Percentiles rank a stretch among this genome's conserved stretches.
These are phyloP conservation scores for Triplophysa siluroides DNA, from an alignment of 2,113 vertebrate genomes.

Conservation along the genomic window DNA sequence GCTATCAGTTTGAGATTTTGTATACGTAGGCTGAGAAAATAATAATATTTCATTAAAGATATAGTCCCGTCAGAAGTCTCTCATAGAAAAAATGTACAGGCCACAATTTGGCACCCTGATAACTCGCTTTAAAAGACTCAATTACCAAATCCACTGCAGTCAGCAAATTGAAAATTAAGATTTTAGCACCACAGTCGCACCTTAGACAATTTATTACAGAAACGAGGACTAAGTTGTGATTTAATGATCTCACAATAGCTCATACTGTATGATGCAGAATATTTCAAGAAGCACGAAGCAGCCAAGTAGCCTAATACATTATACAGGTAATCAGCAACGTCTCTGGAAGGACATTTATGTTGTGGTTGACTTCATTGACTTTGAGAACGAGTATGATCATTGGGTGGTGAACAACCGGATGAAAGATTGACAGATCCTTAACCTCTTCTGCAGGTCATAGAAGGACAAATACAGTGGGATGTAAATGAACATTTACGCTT, in stretches of 20 bases:
- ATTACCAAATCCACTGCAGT: constrained; percentile 25
- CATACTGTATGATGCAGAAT: not conserved
- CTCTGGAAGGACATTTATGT: not conserved
- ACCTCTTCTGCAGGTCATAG: not conserved
- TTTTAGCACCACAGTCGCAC: constrained; percentile 7
- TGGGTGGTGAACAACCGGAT: not conserved
- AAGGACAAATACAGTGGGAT: not conserved
- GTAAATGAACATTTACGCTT: not conserved
- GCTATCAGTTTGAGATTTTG: not conserved
- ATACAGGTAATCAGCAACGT: not conserved
- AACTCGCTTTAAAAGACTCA: constrained; percentile 25
- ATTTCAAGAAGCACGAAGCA: not conserved
- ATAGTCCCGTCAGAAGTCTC: constrained; percentile 11
- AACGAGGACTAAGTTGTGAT: not conserved
- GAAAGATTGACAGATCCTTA: not conserved
- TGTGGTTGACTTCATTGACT: not conserved
- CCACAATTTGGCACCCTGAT: not conserved
- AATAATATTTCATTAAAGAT: not conserved
- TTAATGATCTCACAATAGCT: not conserved
- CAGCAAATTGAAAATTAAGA: constrained; percentile 28
- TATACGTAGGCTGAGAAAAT: constrained; percentile 6
- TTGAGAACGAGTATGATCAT: not conserved
- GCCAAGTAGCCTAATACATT: not conserved
- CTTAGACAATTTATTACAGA: constrained; percentile 3
- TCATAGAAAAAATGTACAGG: not conserved